A percentile compares a stretch with the other conserved stretches of the same genome.
Evolutionary conservation across 1,140 invertebrate species (phyloP).

Genomic region (Drosophila navojoa): DNA sequence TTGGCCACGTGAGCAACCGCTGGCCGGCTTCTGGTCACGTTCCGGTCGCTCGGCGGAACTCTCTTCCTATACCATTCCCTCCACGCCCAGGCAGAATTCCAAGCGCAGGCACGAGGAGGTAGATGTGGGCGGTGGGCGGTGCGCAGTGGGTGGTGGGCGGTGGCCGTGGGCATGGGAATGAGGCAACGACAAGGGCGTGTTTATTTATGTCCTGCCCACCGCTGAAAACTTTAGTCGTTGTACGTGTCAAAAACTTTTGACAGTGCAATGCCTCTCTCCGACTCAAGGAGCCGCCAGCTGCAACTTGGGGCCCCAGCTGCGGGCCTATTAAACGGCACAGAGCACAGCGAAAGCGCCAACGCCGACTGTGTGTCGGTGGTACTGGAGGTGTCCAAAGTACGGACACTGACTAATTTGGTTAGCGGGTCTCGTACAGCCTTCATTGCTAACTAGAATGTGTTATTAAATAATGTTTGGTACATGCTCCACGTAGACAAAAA

Average conservation of each 20-base stretch:
- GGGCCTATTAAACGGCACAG: conserved; percentile 43
- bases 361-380: neutral
- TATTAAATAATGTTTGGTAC: conserved; percentile 63
- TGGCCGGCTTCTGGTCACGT: conserved; percentile 55
- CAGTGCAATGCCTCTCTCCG: conserved; percentile 61
- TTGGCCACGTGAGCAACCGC: conserved; percentile 32
- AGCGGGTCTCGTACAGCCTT: conserved; percentile 58
- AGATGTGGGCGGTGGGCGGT: neutral
- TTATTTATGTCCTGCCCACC: conserved; percentile 65
- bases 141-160: neutral
- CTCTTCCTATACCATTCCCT: neutral
- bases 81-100: neutral
- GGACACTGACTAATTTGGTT: conserved; percentile 64
- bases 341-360: conserved; percentile 1
- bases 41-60: conserved; percentile 25
- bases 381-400: conserved; percentile 33
- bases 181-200: conserved; percentile 51
- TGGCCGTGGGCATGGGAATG: neutral
- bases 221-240: conserved; percentile 66
- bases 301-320: conserved; percentile 48
- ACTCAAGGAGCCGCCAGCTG: conserved; percentile 51
- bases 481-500: conserved; percentile 40
- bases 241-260: conserved; percentile 71
- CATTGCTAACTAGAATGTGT: conserved; percentile 54
- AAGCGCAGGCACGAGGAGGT: neutral